phyloP scores from a whole-genome alignment of 2,888 invertebrate genomes.

The Chalcis sispes region DNA sequence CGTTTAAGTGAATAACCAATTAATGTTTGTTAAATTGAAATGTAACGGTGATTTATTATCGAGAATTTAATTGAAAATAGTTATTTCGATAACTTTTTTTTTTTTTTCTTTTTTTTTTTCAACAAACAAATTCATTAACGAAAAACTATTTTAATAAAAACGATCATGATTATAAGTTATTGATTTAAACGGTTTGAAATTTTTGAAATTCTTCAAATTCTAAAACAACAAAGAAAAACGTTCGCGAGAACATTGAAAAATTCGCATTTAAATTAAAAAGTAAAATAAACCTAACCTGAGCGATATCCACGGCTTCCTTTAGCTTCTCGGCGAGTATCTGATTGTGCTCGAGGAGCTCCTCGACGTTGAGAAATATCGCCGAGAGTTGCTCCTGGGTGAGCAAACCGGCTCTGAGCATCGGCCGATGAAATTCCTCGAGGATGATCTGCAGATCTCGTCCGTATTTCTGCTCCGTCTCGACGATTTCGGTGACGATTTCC shows the following conservation, averaged over 20 bases:
- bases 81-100: too few species aligned
- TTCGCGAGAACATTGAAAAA: neutral
- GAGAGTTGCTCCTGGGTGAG: conserved; percentile 93
- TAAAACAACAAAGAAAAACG: too few species aligned
- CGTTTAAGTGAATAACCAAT: too few species aligned
- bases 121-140: too few species aligned
- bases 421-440: conserved; percentile 93
- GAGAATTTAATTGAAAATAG: too few species aligned
- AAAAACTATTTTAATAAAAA: too few species aligned
- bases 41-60: too few species aligned
- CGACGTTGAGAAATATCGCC: conserved; percentile 94
- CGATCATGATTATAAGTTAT: too few species aligned
- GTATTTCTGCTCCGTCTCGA: conserved; percentile 97
- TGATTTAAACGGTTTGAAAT: neutral
- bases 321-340: conserved; percentile 90
- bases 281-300: conserved; percentile 74
- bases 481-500: conserved; percentile 95
- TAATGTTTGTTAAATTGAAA: too few species aligned
- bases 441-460: conserved; percentile 95
- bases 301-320: conserved; percentile 90
- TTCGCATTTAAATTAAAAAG: neutral
- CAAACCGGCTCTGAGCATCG: conserved; percentile 94
- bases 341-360: conserved; percentile 93
- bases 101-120: too few species aligned
- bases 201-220: neutral